phyloP scores from a whole-genome alignment of 2,888 invertebrate genomes.

The Chesias legatella region DNA sequence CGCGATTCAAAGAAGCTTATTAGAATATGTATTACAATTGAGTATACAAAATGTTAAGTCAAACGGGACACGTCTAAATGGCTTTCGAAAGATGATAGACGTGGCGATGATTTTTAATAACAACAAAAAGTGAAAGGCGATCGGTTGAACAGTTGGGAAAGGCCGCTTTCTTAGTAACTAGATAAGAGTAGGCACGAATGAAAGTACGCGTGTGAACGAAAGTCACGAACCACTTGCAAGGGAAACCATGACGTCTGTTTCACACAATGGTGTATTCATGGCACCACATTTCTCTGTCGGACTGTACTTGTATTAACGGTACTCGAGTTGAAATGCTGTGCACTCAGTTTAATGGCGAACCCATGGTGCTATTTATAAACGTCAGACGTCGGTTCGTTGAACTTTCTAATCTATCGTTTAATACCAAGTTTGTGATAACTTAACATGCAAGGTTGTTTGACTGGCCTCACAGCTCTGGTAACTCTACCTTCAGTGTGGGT shows the following conservation, averaged over 20 bases:
- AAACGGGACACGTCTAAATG: conserved; percentile 33
- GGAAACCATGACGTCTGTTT: conserved; percentile 47
- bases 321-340: conserved; percentile 35
- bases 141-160: conserved; percentile 34
- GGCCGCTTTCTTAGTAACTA: conserved; percentile 70
- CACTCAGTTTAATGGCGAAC: conserved; percentile 47
- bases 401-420: conserved; percentile 50
- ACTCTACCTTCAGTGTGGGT: too few species aligned
- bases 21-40: conserved; percentile 22
- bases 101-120: conserved; percentile 65
- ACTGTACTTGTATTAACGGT: conserved; percentile 41
- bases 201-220: conserved; percentile 68
- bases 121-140: conserved; percentile 73
- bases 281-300: conserved; percentile 23
- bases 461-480: too few species aligned
- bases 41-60: conserved; percentile 1
- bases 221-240: conserved; percentile 46
- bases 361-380: conserved; percentile 63
- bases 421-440: conserved; percentile 51
- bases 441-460: conserved; percentile 24
- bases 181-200: conserved; percentile 62
- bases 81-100: conserved; percentile 57
- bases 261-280: conserved; percentile 24
- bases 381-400: conserved; percentile 52
- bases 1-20: conserved; percentile 40